A percentile compares a stretch with the other conserved stretches of the same genome.
These are phyloP conservation scores for Sinocyclocheilus anophthalmus DNA, from an alignment of 2,113 vertebrate species.

Conservation along the genomic window DNA sequence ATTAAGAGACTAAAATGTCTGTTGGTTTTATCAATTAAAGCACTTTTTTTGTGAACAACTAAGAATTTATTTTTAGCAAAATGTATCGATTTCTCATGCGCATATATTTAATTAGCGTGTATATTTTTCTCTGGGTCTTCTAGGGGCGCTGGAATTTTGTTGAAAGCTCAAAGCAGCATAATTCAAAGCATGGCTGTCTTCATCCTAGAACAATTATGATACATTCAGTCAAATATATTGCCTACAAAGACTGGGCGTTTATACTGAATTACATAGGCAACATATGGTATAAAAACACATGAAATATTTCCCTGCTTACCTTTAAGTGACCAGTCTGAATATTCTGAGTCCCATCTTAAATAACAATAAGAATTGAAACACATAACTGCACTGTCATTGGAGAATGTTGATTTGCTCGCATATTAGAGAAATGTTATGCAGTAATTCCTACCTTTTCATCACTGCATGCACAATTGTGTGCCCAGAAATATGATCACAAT, in stretches of 20 bases:
- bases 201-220: neutral
- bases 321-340: neutral
- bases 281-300: neutral
- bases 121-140: neutral
- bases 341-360: conserved; percentile 9
- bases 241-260: neutral
- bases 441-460: neutral
- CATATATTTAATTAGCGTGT: neutral
- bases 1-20: neutral
- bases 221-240: neutral
- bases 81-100: neutral
- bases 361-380: neutral
- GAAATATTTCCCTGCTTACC: neutral
- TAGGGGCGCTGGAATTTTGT: neutral
- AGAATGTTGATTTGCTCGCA: neutral
- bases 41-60: too few species aligned
- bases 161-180: neutral
- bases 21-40: neutral
- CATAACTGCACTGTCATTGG: neutral
- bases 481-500: conserved; percentile 5
- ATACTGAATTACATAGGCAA: neutral
- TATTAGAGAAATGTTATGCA: neutral
- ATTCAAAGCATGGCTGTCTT: neutral
- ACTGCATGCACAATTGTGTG: neutral
- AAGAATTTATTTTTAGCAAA: neutral